phyloP scores from a whole-genome alignment of 2,888 invertebrate genomes.

The Xanthorhoe spadicearia region DNA sequence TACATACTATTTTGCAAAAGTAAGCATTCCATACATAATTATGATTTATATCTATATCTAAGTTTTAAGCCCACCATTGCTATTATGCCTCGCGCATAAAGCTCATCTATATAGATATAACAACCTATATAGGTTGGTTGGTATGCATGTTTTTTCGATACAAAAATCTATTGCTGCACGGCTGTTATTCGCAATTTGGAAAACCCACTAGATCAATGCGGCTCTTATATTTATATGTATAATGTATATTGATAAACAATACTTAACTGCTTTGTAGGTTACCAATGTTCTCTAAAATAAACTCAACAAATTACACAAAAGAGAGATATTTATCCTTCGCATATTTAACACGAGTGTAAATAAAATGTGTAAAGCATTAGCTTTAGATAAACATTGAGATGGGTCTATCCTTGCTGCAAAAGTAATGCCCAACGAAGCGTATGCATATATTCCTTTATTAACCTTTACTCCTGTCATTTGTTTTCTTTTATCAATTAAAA shows the following conservation, averaged over 20 bases:
- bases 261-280: not conserved
- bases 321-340: conserved; percentile 11
- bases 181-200: too few relatives aligned
- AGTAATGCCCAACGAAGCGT: conserved; percentile 2
- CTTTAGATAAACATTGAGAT: conserved; percentile 19
- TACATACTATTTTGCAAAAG: too few relatives aligned
- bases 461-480: not conserved
- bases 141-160: too few relatives aligned
- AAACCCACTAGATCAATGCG: not conserved
- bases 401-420: conserved; percentile 5
- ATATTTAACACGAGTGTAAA: conserved; percentile 21
- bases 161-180: too few relatives aligned
- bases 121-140: too few relatives aligned
- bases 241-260: not conserved
- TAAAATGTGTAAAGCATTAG: conserved; percentile 21
- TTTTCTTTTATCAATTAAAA: too few relatives aligned
- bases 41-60: too few relatives aligned
- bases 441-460: not conserved
- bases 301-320: conserved; percentile 17
- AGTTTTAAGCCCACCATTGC: too few relatives aligned
- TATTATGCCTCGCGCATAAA: too few relatives aligned
- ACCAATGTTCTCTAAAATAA: conserved; percentile 1
- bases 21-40: too few relatives aligned
- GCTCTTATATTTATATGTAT: not conserved
- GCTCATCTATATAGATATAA: too few relatives aligned